Evolutionary conservation across 2,888 invertebrate species (phyloP).

Genomic region (Monoplex corrugatus): DNA sequence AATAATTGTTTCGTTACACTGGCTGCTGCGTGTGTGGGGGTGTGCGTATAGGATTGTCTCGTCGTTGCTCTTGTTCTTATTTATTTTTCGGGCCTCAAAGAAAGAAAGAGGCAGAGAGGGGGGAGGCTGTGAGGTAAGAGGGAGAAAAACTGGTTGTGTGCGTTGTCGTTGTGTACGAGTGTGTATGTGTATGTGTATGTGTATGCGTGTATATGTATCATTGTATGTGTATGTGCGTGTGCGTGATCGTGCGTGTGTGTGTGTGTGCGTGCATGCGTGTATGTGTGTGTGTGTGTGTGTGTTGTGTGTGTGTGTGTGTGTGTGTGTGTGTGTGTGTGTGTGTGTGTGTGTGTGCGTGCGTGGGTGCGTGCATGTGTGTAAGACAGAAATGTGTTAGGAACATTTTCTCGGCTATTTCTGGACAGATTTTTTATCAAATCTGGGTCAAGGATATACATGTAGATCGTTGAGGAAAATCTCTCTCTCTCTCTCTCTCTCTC

Average conservation of each 20-base stretch:
- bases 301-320: not conserved
- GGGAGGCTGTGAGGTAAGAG: no score
- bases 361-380: not conserved
- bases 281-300: no score
- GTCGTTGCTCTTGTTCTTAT: no score
- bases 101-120: no score
- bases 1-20: not conserved
- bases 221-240: slow-evolving; percentile 1
- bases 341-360: not conserved
- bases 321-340: not conserved
- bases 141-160: no score
- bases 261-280: not conserved
- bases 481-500: no score
- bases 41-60: not conserved
- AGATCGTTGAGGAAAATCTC: no score
- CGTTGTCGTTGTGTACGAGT: not conserved
- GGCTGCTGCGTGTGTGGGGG: not conserved
- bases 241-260: not conserved
- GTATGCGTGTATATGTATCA: not conserved
- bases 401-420: no score
- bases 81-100: no score
- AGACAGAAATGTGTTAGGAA: not conserved
- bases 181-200: slow-evolving; percentile 3
- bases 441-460: no score
- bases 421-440: no score